Percentiles rank a stretch among this genome's conserved stretches.
phyloP scores from a whole-genome alignment of 2,888 invertebrate species.

The Drosophila setosimentum region DNA sequence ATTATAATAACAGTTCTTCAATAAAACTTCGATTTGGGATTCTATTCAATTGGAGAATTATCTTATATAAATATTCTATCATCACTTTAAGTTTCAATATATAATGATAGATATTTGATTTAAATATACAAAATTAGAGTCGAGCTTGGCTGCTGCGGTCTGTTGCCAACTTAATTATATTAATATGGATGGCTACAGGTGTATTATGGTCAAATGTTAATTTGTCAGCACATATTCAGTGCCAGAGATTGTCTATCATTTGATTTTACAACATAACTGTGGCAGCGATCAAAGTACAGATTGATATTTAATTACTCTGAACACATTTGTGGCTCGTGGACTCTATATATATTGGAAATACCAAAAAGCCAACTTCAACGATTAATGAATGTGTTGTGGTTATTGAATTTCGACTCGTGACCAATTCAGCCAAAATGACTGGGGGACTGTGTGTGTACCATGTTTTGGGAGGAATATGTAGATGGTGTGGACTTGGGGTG shows the following conservation, averaged over 20 bases:
- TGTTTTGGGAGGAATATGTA: not conserved
- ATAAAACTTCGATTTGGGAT: not conserved
- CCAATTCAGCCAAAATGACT: not conserved
- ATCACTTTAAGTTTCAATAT: not conserved
- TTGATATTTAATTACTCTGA: conserved; percentile 40
- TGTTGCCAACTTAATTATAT: no score
- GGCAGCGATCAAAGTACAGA: conserved; percentile 8
- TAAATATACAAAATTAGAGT: no score
- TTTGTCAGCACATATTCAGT: not conserved
- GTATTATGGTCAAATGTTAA: conserved; percentile 1
- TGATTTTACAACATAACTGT: not conserved
- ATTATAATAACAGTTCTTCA: not conserved
- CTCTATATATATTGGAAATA: not conserved
- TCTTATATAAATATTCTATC: not conserved
- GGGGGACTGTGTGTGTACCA: not conserved
- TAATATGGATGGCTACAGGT: no score
- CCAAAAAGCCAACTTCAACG: conserved; percentile 24
- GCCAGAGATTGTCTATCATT: conserved; percentile 5
- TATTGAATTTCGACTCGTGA: conserved; percentile 41
- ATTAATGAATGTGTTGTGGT: conserved; percentile 43
- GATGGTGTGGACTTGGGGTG: no score
- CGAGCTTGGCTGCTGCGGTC: no score
- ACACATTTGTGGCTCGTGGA: not conserved
- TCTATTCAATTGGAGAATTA: not conserved
- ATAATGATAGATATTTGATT: not conserved